These are phyloP conservation scores for Spondyliosoma cantharus DNA, from an alignment of 2,797 vertebrate genomes.

Conservation along the genomic window DNA sequence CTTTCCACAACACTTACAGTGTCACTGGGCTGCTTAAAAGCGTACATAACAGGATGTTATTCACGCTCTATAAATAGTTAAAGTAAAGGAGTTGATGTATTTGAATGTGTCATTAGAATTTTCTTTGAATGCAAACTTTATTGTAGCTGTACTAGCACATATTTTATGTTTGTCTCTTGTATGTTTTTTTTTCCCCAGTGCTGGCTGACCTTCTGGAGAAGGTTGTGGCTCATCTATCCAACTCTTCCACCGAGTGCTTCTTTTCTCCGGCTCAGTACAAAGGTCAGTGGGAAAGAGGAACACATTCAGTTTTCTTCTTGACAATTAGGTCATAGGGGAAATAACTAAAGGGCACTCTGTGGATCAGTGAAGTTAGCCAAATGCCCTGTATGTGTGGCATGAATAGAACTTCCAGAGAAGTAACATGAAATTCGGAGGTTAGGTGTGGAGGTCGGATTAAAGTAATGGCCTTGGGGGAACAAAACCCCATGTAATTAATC, in stretches of 20 bases:
- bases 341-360: conserved; percentile 27
- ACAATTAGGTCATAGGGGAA: conserved; percentile 32
- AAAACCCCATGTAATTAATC: neutral
- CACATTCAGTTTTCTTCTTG: neutral
- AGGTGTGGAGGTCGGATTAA: neutral
- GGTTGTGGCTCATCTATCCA: conserved; percentile 86
- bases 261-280: conserved; percentile 84
- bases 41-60: neutral
- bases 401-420: neutral
- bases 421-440: too few species aligned
- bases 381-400: neutral
- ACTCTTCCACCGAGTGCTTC: conserved; percentile 83
- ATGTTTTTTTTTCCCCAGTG: conserved; percentile 79
- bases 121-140: conserved; percentile 15
- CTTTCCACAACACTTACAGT: neutral
- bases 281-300: conserved; percentile 84
- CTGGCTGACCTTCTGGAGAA: conserved; percentile 91
- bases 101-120: conserved; percentile 19
- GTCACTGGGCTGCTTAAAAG: neutral
- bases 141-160: neutral
- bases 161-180: neutral
- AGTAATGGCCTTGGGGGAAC: neutral
- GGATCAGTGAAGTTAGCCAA: conserved; percentile 12
- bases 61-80: conserved; percentile 13
- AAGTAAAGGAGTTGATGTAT: conserved; percentile 4